Evolutionary conservation across 2,888 invertebrate genomes (phyloP).

Genomic region (Torymus tubicola): DNA sequence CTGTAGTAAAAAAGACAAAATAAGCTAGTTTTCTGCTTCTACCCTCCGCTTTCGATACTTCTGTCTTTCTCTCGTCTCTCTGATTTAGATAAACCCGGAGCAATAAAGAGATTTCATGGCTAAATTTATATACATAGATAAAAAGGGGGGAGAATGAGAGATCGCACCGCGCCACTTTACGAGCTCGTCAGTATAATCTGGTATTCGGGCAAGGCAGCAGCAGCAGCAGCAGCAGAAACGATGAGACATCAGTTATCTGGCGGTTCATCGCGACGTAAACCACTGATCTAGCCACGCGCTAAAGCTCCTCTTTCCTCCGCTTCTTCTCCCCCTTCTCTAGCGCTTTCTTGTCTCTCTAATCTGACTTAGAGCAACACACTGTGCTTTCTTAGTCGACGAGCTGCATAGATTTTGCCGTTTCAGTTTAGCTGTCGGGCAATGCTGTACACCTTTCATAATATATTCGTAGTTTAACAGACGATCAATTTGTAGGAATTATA

Average conservation of each 20-base stretch:
- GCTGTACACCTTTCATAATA: background rate
- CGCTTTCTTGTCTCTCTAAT: constrained; percentile 72
- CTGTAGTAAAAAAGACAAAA: no score
- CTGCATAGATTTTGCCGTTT: constrained; percentile 50
- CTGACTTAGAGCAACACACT: constrained; percentile 64
- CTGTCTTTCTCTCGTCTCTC: no score
- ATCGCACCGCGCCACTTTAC: background rate
- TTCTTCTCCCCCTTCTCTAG: constrained; percentile 43
- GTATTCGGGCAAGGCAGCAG: background rate
- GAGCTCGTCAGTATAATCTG: background rate
- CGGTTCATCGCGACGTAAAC: constrained; percentile 69
- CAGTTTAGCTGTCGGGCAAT: constrained; percentile 62
- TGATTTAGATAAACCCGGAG: no score
- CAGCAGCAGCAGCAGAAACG: constrained; percentile 49
- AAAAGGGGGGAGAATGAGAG: background rate
- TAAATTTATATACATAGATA: no score
- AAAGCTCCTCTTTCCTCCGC: constrained; percentile 62
- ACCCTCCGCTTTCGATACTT: no score
- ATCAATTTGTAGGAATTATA: background rate
- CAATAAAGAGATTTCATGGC: no score
- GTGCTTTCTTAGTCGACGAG: constrained; percentile 9
- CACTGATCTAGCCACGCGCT: constrained; percentile 63
- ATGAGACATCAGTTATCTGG: constrained; percentile 70
- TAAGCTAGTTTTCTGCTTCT: no score
- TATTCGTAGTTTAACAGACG: background rate